Base-by-base conservation (phyloP, 2,888 invertebrate species). In the Eledona agricola region DNA sequence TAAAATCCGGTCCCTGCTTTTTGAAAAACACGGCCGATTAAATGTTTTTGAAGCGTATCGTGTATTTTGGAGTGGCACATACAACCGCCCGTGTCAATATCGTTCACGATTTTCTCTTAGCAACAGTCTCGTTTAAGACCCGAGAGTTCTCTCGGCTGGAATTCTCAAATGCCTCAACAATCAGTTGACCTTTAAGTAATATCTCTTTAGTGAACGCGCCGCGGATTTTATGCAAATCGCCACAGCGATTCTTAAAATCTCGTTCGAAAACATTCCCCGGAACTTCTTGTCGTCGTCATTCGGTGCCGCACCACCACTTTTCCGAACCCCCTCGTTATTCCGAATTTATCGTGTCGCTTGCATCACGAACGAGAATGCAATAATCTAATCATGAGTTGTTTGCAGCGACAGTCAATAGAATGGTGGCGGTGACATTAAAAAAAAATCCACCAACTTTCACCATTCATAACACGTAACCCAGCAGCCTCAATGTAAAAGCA, bases 151-250 rank as follows among this genome's bases (percentile, higher is more conserved):
- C 34, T 46, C 28, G 28, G 43, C 34, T 51, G 45, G 45, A 51
- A 51, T 51, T 51, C 29, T 9, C 51, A 43, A 51, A 51, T 51
- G 51, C 35, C 51, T 51, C 51, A 37, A 51, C 62, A 62, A 59
- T 58, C 62, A 60, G 59, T 51, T 62, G 58, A 62, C 62, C 62
- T 62, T 60, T 62, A 56, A 62, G 57, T 62, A 62, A 62, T 55
- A 51, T 51, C 52, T 55, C 45, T 38, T 47, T 40, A 52, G 57
- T 46, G 55, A 59, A 57, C 52, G 56, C 52, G 59, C 45, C 56
- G 43, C 40, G 45, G 46, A 29, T 47, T 55, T 55, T 57, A 60
- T 57, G 55, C 49, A 54, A 61, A 61, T 59, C 46, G 11, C 15
- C 11, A 9, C 13, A 23, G 45, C 15, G 16, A 22, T 46, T 47